Evolutionary conservation across 2,113 vertebrate species (phyloP), one percentile per base, ranked within the genome.

Genomic region (Oryzias melastigma): DNA sequence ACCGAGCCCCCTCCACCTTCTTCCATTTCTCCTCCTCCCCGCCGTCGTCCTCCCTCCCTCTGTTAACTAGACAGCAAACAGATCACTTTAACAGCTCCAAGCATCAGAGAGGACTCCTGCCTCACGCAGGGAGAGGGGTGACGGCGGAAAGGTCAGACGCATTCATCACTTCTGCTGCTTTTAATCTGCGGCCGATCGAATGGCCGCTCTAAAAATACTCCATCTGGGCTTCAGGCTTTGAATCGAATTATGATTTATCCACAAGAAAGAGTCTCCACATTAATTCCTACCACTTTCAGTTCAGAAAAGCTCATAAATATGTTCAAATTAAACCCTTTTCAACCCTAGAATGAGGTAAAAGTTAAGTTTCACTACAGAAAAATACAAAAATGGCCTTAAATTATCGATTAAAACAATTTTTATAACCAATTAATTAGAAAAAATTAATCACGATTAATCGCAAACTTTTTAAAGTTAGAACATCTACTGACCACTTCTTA

Each of bases 11-110:
- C 59, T 22, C 80, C 51, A 52, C 56, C 73, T 65, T 54, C 55
- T 60, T 51, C 61, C 20, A 44, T 22, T 24, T 52, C 58, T 48
- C 62, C 65, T 75, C 71, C 56, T 60, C 29, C 54, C 60, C 68
- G 58, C 42, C 25, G 56, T 76, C 55, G 53, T 58, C 64, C 78
- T 68, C 64, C 65, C 65, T 66, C 71, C 51, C 68, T 52, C 45
- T 4, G 65, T 72, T 78, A 85, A 86, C 73, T 47, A 85, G 78
- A 83, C 85, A 81, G 80, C 56, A 59, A 62, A 73, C 65, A 53
- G 73, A 80, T 82, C 81, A 75, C 60, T 82, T 76, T 58, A 74
- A 59, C 75, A 52, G 78, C 72, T 60, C 51, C 27, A 62, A 73
- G 70, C 66, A 70, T 73, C 52, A 52, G 46, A 53, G 46, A 61